These are phyloP conservation scores for Echinops telfairi DNA, from an alignment of 2,113 vertebrate genomes.

Conservation along the genomic window DNA sequence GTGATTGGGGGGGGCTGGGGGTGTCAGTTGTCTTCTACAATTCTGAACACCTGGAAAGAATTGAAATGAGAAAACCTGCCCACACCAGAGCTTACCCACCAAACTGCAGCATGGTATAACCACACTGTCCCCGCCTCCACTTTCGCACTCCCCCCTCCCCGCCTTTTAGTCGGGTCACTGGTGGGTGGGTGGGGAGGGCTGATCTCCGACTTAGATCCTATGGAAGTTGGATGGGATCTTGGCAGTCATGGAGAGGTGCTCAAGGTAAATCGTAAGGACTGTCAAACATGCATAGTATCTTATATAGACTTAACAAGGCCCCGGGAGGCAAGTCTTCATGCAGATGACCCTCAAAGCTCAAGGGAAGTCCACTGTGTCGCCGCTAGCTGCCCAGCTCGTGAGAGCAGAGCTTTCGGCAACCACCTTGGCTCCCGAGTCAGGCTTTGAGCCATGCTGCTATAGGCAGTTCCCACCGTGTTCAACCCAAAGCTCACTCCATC, in stretches of 20 bases:
- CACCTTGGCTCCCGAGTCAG: accelerated
- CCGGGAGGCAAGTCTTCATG: neutral
- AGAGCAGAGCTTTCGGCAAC: too few species aligned
- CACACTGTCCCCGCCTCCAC: neutral
- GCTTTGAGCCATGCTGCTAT: accelerated
- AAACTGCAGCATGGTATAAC: neutral
- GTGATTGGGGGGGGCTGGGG: neutral
- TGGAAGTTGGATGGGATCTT: too few species aligned
- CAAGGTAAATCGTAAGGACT: too few species aligned
- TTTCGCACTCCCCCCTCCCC: too few species aligned
- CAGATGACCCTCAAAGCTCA: neutral
- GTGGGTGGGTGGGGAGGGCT: too few species aligned
- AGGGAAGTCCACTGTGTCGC: accelerated
- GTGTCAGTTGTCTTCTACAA: too few species aligned
- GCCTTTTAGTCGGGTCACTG: too few species aligned
- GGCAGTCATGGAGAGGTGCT: neutral
- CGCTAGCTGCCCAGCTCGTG: neutral
- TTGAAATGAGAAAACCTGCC: neutral
- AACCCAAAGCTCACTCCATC: neutral
- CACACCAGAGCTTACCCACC: neutral
- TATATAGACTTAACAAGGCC: neutral
- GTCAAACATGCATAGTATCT: neutral
- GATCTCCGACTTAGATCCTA: neutral
- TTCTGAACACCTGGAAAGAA: neutral
- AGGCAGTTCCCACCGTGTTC: neutral